Evolutionary conservation across 2,113 vertebrate species (phyloP), one percentile per base, ranked within the genome.

Genomic region (Ophthalmolycus amberensis): DNA sequence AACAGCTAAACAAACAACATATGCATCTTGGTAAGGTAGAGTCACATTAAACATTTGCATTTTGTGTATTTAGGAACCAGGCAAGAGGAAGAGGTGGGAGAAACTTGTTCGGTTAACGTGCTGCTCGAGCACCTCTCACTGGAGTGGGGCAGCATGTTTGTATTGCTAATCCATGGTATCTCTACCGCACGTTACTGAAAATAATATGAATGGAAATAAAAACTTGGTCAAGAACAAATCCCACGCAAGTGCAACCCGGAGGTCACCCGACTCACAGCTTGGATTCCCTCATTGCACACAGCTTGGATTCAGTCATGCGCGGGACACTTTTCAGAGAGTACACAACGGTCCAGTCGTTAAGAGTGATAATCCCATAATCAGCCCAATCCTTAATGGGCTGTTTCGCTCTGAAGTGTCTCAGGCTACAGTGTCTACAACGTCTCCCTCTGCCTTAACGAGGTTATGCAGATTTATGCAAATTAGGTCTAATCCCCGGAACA

Each of bases 401-500:
- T 75, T 91, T 89, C 66, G 60, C 91, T 93, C 79, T 59, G 73
- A 65, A 86, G 87, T 91, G 86, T 91, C 82, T 77, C 59, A 44
- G 75, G 56, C 83, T 85, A 86, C 89, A 79, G 66, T 85, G 80
- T 91, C 80, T 66, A 80, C 85, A 80, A 71, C 42, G 25, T 85
- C 82, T 81, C 75, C 52, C 64, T 59, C 34, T 42, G 67, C 73
- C 34, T 88, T 92, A 92, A 92, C 71, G 64, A 89, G 83, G 89
- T 92, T 93, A 93, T 92, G 85, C 84, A 91, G 90, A 94, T 93
- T 86, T 91, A 94, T 94, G 88, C 85, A 92, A 92, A 94, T 87
- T 0, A 80, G 67, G 44, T 69, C 79, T 92, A 91, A 92, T 91
- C 90, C 88, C 40, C 0, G 12, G 77, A 77, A 84, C 71, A 0